Conservation (phyloP, 2,888 invertebrate genomes). For the Acanthosepion lycidas region DNA sequence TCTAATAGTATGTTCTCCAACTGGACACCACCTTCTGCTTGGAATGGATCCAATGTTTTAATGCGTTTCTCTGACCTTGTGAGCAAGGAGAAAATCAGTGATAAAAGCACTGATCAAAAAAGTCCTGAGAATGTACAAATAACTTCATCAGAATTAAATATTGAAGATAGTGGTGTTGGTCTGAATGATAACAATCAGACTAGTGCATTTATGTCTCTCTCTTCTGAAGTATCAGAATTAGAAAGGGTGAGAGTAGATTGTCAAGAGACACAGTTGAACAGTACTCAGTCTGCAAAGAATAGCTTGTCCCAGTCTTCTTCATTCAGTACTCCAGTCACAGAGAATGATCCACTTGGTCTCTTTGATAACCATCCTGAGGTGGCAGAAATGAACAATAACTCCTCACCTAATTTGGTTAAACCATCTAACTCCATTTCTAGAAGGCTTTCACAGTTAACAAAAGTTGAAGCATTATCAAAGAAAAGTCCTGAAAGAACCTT, state of each 20-base stretch:
- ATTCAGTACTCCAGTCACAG: conserved; percentile 86
- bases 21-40: conserved; percentile 58
- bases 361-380: conserved; percentile 72
- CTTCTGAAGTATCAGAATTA: neutral
- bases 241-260: neutral
- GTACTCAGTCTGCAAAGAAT: neutral
- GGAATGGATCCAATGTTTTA: conserved; percentile 52
- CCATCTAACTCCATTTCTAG: conserved; percentile 20
- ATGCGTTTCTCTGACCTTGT: conserved; percentile 58
- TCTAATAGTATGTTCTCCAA: conserved; percentile 65
- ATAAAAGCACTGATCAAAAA: conserved; percentile 39
- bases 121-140: conserved; percentile 52
- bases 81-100: conserved; percentile 52
- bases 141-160: conserved; percentile 54
- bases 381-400: conserved; percentile 37
- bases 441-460: conserved; percentile 25
- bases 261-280: neutral
- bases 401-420: neutral
- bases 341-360: conserved; percentile 93
- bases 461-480: conserved; percentile 20
- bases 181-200: conserved; percentile 55
- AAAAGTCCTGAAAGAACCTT: conserved; percentile 35
- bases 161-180: conserved; percentile 64
- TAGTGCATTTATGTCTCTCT: neutral
- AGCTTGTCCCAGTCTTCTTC: neutral